Conservation (phyloP, 2,797 vertebrate species). For the Echeneis naucrates region DNA sequence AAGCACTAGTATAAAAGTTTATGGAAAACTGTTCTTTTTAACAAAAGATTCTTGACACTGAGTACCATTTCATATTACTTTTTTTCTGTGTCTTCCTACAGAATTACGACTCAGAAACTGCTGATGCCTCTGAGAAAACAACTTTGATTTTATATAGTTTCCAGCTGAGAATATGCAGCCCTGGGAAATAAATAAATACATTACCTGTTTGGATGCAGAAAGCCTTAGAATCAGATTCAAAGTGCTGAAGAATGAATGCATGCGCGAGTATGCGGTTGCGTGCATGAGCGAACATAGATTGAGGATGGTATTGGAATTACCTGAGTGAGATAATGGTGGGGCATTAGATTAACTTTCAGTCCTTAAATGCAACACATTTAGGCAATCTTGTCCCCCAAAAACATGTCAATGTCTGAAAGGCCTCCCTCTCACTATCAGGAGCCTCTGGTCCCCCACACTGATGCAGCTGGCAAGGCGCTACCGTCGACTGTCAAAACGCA, state of each 20-base stretch:
- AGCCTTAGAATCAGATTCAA: constrained; percentile 84
- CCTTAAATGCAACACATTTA: constrained; percentile 98
- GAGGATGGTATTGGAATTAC: constrained; percentile 88
- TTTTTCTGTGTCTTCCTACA: constrained; percentile 48
- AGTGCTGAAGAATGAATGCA: constrained; percentile 79
- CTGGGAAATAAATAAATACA: constrained; percentile 83
- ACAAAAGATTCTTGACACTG: constrained; percentile 39
- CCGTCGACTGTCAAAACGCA: constrained; percentile 99
- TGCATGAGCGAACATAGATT: constrained; percentile 81
- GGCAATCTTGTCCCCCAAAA: constrained; percentile 99
- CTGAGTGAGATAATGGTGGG: constrained; percentile 93
- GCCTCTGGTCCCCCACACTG: constrained; percentile 91
- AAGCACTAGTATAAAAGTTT: constrained; percentile 36
- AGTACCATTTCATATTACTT: constrained; percentile 32
- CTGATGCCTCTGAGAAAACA: constrained; percentile 80
- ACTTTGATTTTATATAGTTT: constrained; percentile 79
- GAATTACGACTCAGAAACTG: constrained; percentile 77
- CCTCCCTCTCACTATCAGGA: constrained; percentile 95
- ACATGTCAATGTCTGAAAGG: constrained; percentile 98
- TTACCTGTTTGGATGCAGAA: constrained; percentile 81
- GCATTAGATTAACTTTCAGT: constrained; percentile 98
- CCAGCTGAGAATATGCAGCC: constrained; percentile 56
- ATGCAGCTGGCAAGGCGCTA: constrained; percentile 93
- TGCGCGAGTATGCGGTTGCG: constrained; percentile 71
- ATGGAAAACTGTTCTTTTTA: constrained; percentile 46